Percentiles rank a stretch among this genome's conserved stretches.
Conservation (phyloP, 2,888 invertebrate genomes). For the Myopa tessellatipennis region DNA sequence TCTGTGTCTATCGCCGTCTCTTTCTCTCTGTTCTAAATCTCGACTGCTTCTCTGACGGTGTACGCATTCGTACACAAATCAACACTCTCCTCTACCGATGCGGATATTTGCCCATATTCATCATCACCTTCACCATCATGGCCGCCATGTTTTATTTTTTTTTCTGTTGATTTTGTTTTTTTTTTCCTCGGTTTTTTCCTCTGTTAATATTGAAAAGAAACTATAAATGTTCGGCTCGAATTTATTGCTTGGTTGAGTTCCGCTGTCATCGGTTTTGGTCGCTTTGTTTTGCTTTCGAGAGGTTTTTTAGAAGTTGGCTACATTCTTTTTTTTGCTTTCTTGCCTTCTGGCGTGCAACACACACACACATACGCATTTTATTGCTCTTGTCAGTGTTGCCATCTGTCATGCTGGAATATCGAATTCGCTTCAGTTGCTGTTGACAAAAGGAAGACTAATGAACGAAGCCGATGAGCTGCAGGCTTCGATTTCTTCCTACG, state of each 20-base stretch:
- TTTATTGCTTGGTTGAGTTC: conserved; percentile 1
- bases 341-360: background rate
- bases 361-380: background rate
- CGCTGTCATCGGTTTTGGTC: background rate
- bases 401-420: conserved; percentile 17
- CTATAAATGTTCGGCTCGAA: background rate
- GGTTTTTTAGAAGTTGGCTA: too few species aligned
- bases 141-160: too few species aligned
- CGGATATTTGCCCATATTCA: background rate
- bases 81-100: background rate
- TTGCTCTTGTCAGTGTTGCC: background rate
- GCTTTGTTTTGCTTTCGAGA: background rate
- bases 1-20: background rate
- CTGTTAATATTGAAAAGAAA: background rate
- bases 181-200: background rate
- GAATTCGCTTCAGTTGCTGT: conserved; percentile 9
- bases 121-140: background rate
- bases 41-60: too few species aligned
- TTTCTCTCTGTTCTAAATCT: too few species aligned
- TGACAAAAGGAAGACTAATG: conserved; percentile 22
- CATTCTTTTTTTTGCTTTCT: too few species aligned
- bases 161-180: background rate
- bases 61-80: conserved; percentile 10
- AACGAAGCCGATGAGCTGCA: background rate
- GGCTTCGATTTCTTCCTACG: too few species aligned